Evolutionary conservation across 2,113 vertebrate species (phyloP).

Genomic region (Hyaena hyaena): DNA sequence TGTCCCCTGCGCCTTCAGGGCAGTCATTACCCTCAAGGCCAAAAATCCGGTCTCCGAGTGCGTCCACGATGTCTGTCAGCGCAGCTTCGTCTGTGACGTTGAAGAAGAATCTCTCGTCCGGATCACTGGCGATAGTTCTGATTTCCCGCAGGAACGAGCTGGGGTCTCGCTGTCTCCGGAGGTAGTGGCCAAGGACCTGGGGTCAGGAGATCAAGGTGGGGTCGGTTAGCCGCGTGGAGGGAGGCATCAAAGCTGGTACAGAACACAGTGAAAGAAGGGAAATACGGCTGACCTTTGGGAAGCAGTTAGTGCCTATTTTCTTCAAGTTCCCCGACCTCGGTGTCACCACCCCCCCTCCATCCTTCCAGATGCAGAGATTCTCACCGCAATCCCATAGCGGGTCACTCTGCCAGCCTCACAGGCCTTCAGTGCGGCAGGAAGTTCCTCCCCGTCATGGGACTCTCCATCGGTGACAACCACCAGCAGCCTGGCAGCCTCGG

Average conservation of each 20-base stretch:
- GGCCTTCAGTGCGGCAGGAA: slow-evolving; percentile 89
- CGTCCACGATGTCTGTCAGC: slow-evolving; percentile 96
- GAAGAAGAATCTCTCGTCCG: slow-evolving; percentile 96
- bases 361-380: slow-evolving; percentile 45
- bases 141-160: slow-evolving; percentile 96
- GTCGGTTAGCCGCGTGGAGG: neutral
- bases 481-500: slow-evolving; percentile 93
- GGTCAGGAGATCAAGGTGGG: neutral
- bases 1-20: neutral
- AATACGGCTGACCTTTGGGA: neutral
- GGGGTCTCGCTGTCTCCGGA: slow-evolving; percentile 94
- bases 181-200: slow-evolving; percentile 96
- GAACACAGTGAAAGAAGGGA: neutral
- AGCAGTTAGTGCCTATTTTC: neutral
- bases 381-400: slow-evolving; percentile 95
- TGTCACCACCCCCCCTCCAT: too few species aligned
- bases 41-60: slow-evolving; percentile 96
- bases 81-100: slow-evolving; percentile 97
- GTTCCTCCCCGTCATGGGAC: slow-evolving; percentile 96
- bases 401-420: slow-evolving; percentile 93
- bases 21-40: slow-evolving; percentile 92
- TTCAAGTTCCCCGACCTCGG: neutral
- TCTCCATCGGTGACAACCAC: slow-evolving; percentile 98
- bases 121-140: slow-evolving; percentile 95
- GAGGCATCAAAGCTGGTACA: neutral